Percentiles rank a stretch among this genome's conserved stretches.
phyloP scores from a whole-genome alignment of 2,797 vertebrate genomes.

The Sternarchorhynchus goeldii region DNA sequence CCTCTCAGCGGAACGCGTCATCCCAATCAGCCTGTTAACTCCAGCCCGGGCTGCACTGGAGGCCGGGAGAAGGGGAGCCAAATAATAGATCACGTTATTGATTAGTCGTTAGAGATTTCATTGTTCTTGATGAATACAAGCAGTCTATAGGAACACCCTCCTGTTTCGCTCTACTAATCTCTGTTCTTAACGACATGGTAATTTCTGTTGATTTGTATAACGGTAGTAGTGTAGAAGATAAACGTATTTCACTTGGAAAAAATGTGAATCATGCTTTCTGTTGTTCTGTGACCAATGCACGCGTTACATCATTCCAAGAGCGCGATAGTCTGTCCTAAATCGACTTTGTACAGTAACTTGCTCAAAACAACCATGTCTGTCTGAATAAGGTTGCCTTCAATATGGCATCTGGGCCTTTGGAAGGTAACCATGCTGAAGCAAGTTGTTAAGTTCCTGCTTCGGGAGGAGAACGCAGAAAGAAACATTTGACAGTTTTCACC shows the following conservation, averaged over 20 bases:
- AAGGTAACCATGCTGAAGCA: not conserved
- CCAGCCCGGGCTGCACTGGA: conserved; percentile 70
- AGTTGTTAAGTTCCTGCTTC: not conserved
- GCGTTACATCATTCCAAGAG: not conserved
- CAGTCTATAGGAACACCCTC: conserved; percentile 48
- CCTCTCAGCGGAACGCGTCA: conserved; percentile 70
- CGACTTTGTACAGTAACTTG: not conserved
- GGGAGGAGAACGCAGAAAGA: not conserved
- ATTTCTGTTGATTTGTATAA: conserved; percentile 7
- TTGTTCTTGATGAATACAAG: conserved; percentile 75
- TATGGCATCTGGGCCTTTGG: not conserved
- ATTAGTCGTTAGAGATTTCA: conserved; percentile 78
- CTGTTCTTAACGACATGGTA: conserved; percentile 23
- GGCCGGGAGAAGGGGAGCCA: conserved; percentile 65
- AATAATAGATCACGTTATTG: conserved; percentile 82
- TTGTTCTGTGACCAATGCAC: not conserved
- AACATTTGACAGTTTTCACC: conserved; percentile 4
- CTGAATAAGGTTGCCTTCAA: not conserved
- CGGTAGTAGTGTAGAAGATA: not conserved
- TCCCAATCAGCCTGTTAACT: conserved; percentile 80
- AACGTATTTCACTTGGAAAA: not conserved
- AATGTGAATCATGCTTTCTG: not conserved
- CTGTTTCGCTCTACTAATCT: conserved; percentile 43
- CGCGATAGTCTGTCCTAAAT: not conserved
- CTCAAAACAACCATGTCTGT: no score